These are phyloP conservation scores for Drosophila equinoxialis DNA, from an alignment of 1,140 invertebrate genomes.

Conservation along the genomic window DNA sequence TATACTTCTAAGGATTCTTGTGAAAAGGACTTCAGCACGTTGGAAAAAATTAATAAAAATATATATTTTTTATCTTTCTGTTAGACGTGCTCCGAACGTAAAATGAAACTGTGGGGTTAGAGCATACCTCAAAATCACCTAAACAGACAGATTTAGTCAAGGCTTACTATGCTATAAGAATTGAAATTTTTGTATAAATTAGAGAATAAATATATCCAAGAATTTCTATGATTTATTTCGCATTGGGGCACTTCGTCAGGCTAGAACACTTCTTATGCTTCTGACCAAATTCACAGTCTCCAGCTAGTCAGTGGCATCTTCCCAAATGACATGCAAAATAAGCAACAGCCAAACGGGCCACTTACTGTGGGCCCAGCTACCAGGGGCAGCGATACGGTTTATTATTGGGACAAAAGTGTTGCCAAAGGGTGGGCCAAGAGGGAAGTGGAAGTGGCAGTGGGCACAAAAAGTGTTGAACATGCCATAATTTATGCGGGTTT, in stretches of 20 bases:
- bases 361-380: constrained; percentile 17
- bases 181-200: constrained; percentile 12
- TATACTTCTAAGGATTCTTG: neutral
- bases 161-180: neutral
- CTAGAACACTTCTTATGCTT: constrained; percentile 7
- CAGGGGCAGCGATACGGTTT: constrained; percentile 53
- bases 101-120: neutral
- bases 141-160: neutral
- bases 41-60: neutral
- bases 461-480: constrained; percentile 31
- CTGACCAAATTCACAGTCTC: constrained; percentile 34
- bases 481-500: constrained; percentile 57
- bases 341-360: constrained; percentile 39
- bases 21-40: too few relatives aligned
- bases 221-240: constrained; percentile 42
- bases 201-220: constrained; percentile 2
- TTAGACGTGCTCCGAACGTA: neutral
- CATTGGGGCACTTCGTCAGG: neutral
- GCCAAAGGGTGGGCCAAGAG: neutral
- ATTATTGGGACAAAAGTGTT: constrained; percentile 42
- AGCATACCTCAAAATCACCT: constrained; percentile 6
- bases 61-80: neutral
- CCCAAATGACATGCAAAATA: constrained; percentile 62
- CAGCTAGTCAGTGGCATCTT: constrained; percentile 1
- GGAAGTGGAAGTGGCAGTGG: constrained; percentile 18